Conservation (phyloP, 2,888 invertebrate species). For the Tinea pellionella region DNA sequence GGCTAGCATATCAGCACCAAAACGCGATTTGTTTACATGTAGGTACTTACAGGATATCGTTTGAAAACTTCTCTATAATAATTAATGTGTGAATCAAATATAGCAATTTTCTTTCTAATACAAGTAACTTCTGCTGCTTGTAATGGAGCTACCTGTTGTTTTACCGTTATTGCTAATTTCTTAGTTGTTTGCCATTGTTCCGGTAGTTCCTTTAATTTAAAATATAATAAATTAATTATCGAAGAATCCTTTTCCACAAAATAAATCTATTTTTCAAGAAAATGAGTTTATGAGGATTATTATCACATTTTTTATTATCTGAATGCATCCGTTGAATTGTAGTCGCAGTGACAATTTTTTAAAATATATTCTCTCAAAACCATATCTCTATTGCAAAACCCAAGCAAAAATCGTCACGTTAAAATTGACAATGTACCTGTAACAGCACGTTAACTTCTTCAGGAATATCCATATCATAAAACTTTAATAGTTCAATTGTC, state of each 20-base stretch:
- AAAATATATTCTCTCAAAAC: too few relatives aligned
- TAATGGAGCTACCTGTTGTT: slow-evolving; percentile 94
- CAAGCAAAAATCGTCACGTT: background rate
- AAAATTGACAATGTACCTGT: slow-evolving; percentile 58
- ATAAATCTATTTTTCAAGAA: too few relatives aligned
- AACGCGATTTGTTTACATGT: background rate
- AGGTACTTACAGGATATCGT: slow-evolving; percentile 63
- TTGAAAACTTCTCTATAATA: slow-evolving; percentile 92
- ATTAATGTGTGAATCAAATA: slow-evolving; percentile 85
- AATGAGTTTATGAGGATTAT: too few relatives aligned
- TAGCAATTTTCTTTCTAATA: slow-evolving; percentile 85
- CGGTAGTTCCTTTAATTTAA: slow-evolving; percentile 79
- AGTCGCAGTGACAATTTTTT: too few relatives aligned
- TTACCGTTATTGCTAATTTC: slow-evolving; percentile 89
- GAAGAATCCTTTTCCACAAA: too few relatives aligned
- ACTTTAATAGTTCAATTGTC: slow-evolving; percentile 91
- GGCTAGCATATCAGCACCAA: background rate
- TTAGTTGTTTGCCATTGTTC: slow-evolving; percentile 97
- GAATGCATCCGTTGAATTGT: too few relatives aligned
- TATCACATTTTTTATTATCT: too few relatives aligned
- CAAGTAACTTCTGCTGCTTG: slow-evolving; percentile 94
- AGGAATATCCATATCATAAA: slow-evolving; percentile 96
- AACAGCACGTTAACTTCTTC: slow-evolving; percentile 94
- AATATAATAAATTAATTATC: too few relatives aligned
- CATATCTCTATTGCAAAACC: too few relatives aligned